phyloP scores from a whole-genome alignment of 2,113 vertebrate genomes.

The Pluvianellus socialis region DNA sequence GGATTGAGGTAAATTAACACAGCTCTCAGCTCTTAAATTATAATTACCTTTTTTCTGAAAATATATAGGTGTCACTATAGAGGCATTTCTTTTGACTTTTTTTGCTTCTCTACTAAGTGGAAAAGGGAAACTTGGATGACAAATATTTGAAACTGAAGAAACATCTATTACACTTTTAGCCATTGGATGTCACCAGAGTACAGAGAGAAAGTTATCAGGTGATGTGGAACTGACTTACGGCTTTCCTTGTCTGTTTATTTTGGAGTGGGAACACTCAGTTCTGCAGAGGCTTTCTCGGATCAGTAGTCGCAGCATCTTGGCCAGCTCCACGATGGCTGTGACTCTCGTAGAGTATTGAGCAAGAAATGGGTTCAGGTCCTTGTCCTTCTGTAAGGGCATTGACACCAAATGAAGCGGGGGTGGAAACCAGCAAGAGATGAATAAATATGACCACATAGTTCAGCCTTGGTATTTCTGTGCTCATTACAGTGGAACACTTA shows the following conservation, averaged over 20 bases:
- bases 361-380: not conserved
- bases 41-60: not conserved
- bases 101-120: not conserved
- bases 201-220: not conserved
- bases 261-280: not conserved
- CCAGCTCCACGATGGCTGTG: not conserved
- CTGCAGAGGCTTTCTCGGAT: not conserved
- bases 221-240: not conserved
- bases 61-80: not conserved
- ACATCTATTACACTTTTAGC: not conserved
- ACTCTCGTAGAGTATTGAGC: not conserved
- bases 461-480: not conserved
- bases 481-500: not conserved
- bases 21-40: not conserved
- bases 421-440: not conserved
- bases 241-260: slow-evolving; percentile 17
- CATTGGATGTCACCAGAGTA: slow-evolving; percentile 49
- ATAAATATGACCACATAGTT: not conserved
- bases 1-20: not conserved
- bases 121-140: not conserved
- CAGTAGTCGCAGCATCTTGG: not conserved
- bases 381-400: not conserved
- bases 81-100: not conserved
- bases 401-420: not conserved
- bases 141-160: not conserved